Percentiles rank a stretch among this genome's conserved stretches.
Evolutionary conservation across 1,140 invertebrate genomes (phyloP).

Genomic region (Ephestia elutella): DNA sequence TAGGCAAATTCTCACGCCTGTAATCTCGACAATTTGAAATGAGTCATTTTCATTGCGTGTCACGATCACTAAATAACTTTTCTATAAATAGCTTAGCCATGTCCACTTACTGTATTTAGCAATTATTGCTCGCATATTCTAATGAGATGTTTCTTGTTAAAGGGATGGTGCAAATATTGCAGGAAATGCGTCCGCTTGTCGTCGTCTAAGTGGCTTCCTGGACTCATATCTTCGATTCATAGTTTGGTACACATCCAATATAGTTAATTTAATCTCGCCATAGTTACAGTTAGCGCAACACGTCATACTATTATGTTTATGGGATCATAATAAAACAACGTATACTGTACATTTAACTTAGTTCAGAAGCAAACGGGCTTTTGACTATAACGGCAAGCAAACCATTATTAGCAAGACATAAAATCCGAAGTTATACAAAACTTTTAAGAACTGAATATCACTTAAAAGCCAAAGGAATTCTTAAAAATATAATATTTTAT

Average conservation of each 20-base stretch:
- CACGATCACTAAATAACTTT: not conserved
- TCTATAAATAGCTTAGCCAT: not conserved
- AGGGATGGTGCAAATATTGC: slow-evolving; percentile 11
- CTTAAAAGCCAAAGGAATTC: no score
- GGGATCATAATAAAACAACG: no score
- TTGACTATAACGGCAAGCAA: no score
- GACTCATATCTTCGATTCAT: not conserved
- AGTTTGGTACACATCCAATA: not conserved
- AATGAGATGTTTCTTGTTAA: slow-evolving; percentile 16
- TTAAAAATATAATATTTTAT: no score
- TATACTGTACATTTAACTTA: no score
- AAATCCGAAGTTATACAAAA: no score
- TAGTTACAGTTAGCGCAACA: no score
- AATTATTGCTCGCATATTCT: not conserved
- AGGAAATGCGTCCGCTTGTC: slow-evolving; percentile 30
- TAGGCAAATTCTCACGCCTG: not conserved
- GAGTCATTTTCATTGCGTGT: not conserved
- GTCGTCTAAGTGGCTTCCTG: slow-evolving; percentile 12
- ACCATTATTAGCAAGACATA: no score
- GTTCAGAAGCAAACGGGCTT: no score
- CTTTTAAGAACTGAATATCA: no score
- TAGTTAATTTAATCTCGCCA: no score
- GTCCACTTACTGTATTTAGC: not conserved
- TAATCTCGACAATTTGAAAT: not conserved
- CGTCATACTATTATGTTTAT: no score